A percentile compares a stretch with the other conserved stretches of the same genome.
Conservation (phyloP, 2,797 vertebrate species). For the Lagocephalus sceleratus region DNA sequence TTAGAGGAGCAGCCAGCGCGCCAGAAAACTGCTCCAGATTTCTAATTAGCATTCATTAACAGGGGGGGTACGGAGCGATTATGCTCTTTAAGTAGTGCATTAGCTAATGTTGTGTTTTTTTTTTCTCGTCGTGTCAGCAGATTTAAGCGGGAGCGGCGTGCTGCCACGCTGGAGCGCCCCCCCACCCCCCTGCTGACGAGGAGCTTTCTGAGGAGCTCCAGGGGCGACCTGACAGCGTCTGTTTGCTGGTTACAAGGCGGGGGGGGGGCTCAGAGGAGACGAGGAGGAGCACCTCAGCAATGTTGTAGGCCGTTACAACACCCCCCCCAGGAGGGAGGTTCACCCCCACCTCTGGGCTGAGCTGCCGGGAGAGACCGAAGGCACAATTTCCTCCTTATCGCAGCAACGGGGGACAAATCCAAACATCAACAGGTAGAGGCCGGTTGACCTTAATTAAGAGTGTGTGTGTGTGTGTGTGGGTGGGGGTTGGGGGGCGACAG, state of each 20-base stretch:
- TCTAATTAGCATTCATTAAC: constrained; percentile 86
- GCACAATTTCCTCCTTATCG: constrained; percentile 65
- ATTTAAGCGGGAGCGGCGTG: constrained; percentile 68
- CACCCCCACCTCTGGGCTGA: constrained; percentile 32
- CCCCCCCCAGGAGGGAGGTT: constrained; percentile 29
- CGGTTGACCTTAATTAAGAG: constrained; percentile 34
- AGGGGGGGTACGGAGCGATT: constrained; percentile 79
- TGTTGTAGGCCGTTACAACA: too few relatives aligned
- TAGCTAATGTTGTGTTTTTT: constrained; percentile 79
- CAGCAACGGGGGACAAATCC: constrained; percentile 62
- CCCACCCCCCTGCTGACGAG: constrained; percentile 66
- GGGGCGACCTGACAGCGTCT: constrained; percentile 69
- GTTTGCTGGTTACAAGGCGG: constrained; percentile 62
- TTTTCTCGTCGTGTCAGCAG: constrained; percentile 70
- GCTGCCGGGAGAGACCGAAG: constrained; percentile 72
- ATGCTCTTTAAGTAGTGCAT: constrained; percentile 83
- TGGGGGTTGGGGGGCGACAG: constrained; percentile 3
- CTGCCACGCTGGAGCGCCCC: constrained; percentile 65
- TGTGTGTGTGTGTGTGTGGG: background rate
- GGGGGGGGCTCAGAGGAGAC: too few relatives aligned
- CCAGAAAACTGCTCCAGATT: constrained; percentile 71
- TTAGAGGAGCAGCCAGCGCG: constrained; percentile 78
- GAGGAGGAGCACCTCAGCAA: too few relatives aligned
- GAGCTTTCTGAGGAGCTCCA: constrained; percentile 58
- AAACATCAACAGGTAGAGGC: constrained; percentile 61